Evolutionary conservation across 1,140 invertebrate species (phyloP), one percentile per base, ranked within the genome.

Genomic region (Macrobrachium rosenbergii): DNA sequence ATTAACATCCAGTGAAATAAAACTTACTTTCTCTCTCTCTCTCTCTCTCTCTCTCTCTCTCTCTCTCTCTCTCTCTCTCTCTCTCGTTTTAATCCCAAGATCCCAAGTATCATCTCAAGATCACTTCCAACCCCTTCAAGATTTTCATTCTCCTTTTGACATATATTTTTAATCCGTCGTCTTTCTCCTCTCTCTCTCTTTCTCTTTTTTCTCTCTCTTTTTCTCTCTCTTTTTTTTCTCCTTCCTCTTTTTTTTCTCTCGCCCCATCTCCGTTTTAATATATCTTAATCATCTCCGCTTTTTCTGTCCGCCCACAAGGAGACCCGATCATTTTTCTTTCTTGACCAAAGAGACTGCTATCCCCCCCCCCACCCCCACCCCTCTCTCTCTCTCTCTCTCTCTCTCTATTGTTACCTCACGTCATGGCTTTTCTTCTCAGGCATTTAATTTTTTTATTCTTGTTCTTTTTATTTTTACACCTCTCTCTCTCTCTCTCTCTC

Each of bases 51-150:
- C 23, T 64, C 63, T 23, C 45, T 58, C 62, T 81, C 37, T 52
- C 62, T 43, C 79, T 67, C 21, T 64, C 17, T n/a, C 21, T 67
- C 23, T 52, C 64, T 81, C 62, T 79, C 76, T 62, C 52, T 79
- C 76, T 79, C 59, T 79, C 52, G 1, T 3, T 19, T 10, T 12
- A 52, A 12, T 43, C 73, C 73, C 19, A 14, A 16, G 19, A 28
- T 2, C 14, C 14, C 2, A 2, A n/a, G 69, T 12, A 21, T 73
- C 69, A 73, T 14, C 19, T 12, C 14, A 2, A 14, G 19, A 37
- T 64, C 63, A 19, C 63, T 64, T 21, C 5, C 63, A 19, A 2
- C 2, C 63, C 21, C 63, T 64, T 21, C 21, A 17, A 19, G 17
- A 21, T 23, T 67, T 23, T 67, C 64, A 28, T 37, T 17, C n/a